Conservation (phyloP, 2,113 vertebrate species). For the Cyanocitta stelleri region DNA sequence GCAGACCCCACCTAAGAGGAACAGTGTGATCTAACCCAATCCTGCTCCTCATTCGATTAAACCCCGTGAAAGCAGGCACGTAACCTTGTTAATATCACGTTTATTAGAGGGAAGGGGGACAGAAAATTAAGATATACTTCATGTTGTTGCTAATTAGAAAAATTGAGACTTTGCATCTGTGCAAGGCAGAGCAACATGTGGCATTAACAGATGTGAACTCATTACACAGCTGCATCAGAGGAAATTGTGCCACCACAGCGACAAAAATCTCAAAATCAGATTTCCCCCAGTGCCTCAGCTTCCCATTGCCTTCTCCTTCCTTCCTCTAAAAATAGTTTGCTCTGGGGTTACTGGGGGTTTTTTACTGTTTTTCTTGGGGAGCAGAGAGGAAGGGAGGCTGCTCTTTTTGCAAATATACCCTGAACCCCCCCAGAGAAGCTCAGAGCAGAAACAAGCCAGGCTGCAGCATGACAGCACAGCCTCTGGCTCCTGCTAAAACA, state of each 20-base stretch:
- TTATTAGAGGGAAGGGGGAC: slow-evolving; percentile 79
- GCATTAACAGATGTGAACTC: slow-evolving; percentile 80
- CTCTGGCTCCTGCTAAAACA: background rate
- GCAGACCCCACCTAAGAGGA: slow-evolving; percentile 52
- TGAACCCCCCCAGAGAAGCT: background rate
- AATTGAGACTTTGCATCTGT: slow-evolving; percentile 83
- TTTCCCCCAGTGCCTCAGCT: slow-evolving; percentile 22
- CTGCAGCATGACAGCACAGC: background rate
- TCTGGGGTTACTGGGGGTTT: background rate
- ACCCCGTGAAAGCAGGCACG: slow-evolving; percentile 64
- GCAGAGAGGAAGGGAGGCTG: background rate
- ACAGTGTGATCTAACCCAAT: slow-evolving; percentile 67
- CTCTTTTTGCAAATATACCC: background rate
- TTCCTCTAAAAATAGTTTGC: background rate
- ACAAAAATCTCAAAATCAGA: slow-evolving; percentile 64
- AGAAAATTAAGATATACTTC: slow-evolving; percentile 84
- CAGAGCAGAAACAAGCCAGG: background rate
- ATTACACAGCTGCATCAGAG: slow-evolving; percentile 78
- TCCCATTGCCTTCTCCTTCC: background rate
- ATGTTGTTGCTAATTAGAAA: slow-evolving; percentile 82
- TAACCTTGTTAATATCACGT: slow-evolving; percentile 82
- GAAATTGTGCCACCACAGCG: slow-evolving; percentile 43
- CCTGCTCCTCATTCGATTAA: slow-evolving; percentile 75
- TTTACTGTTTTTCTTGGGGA: background rate
- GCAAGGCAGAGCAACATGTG: slow-evolving; percentile 78